These are phyloP conservation scores for Brachyistius frenatus DNA, from an alignment of 2,113 vertebrate genomes.

Conservation along the genomic window DNA sequence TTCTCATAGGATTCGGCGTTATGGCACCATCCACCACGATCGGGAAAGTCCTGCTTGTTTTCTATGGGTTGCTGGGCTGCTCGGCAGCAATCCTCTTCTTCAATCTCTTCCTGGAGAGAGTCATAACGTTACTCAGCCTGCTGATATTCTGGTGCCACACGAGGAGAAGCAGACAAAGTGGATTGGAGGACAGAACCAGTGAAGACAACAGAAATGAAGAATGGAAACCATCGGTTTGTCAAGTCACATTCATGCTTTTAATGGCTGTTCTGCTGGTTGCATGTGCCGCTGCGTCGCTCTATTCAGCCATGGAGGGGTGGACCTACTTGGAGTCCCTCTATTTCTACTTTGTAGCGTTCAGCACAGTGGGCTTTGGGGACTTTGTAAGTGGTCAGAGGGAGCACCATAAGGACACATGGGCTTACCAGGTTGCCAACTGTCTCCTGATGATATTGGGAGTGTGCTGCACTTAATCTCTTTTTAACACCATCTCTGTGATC, in stretches of 20 bases:
- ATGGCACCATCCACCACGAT: conserved; percentile 68
- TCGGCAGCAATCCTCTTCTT: conserved; percentile 76
- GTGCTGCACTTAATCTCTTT: conserved; percentile 79
- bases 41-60: conserved; percentile 78
- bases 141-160: conserved; percentile 55
- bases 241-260: conserved; percentile 69
- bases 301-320: conserved; percentile 77
- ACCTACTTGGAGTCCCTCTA: conserved; percentile 76
- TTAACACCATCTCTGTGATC: conserved; percentile 74
- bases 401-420: conserved; percentile 42
- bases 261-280: conserved; percentile 59
- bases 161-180: conserved; percentile 3
- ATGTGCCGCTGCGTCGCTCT: conserved; percentile 71
- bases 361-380: conserved; percentile 81
- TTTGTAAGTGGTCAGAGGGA: conserved; percentile 77
- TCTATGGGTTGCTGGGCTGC: conserved; percentile 79
- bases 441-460: conserved; percentile 77
- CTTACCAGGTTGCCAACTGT: conserved; percentile 75
- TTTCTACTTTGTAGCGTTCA: conserved; percentile 81
- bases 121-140: conserved; percentile 65
- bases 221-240: conserved; percentile 73
- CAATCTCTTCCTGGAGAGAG: conserved; percentile 66
- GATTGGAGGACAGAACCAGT: not conserved
- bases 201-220: conserved; percentile 1
- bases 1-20: conserved; percentile 76